These are phyloP conservation scores for Molanna angustata DNA, from an alignment of 2,888 invertebrate species.

Conservation along the genomic window DNA sequence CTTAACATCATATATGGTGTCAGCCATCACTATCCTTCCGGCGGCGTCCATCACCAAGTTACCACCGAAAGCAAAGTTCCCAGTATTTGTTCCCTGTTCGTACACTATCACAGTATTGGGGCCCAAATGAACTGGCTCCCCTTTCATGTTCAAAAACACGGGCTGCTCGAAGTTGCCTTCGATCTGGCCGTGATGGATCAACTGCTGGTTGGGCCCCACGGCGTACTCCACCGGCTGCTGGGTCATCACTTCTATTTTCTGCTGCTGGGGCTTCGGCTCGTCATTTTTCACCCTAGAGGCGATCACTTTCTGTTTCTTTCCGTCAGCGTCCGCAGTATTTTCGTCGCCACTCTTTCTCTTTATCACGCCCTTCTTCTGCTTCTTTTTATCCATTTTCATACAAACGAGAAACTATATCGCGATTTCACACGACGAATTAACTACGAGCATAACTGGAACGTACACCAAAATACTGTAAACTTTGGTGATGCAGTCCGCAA, in stretches of 20 bases:
- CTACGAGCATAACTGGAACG: not conserved
- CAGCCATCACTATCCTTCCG: slow-evolving; percentile 54
- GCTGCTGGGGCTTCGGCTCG: slow-evolving; percentile 10
- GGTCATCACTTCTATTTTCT: slow-evolving; percentile 34
- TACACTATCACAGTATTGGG: slow-evolving; percentile 54
- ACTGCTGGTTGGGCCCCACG: slow-evolving; percentile 47
- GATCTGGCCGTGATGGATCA: slow-evolving; percentile 48
- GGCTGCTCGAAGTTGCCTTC: slow-evolving; percentile 53
- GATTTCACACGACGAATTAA: no score
- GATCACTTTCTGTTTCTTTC: slow-evolving; percentile 44
- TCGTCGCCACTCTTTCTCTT: slow-evolving; percentile 52
- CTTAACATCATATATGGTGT: slow-evolving; percentile 53
- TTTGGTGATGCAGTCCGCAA: not conserved
- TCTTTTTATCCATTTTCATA: slow-evolving; percentile 55
- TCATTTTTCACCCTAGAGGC: slow-evolving; percentile 41
- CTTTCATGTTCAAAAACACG: slow-evolving; percentile 50
- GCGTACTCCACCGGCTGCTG: slow-evolving; percentile 52
- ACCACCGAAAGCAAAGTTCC: slow-evolving; percentile 51
- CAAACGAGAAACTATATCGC: not conserved
- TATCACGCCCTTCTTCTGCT: slow-evolving; percentile 51
- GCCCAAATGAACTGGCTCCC: slow-evolving; percentile 51
- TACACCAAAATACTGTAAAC: slow-evolving; percentile 1
- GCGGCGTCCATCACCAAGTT: slow-evolving; percentile 55
- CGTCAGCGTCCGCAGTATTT: slow-evolving; percentile 41
- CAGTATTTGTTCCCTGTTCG: slow-evolving; percentile 51